Percentiles rank a stretch among this genome's conserved stretches.
Conservation (phyloP, 1,140 invertebrate genomes). For the Calliopsis andreniformis region DNA sequence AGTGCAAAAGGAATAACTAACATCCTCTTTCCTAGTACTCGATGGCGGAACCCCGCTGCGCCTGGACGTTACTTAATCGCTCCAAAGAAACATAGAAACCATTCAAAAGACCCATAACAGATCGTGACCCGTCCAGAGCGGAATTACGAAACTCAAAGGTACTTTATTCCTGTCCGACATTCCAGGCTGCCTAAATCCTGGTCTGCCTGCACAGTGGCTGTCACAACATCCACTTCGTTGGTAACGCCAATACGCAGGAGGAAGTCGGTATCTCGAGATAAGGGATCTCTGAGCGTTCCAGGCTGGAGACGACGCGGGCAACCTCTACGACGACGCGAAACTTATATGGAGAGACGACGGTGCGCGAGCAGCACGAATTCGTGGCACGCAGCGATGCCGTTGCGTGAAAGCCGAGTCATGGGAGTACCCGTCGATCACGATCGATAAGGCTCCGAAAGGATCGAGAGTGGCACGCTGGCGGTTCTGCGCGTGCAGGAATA, state of each 20-base stretch:
- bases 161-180: conserved; percentile 46
- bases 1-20: too few species aligned
- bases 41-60: too few species aligned
- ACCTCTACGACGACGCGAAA: background rate
- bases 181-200: conserved; percentile 34
- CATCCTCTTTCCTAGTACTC: too few species aligned
- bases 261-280: conserved; percentile 10
- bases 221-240: conserved; percentile 54
- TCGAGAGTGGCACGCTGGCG: background rate
- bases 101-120: conserved; percentile 26
- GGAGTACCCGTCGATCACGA: conserved; percentile 52
- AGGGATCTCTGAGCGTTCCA: conserved; percentile 14
- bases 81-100: conserved; percentile 42
- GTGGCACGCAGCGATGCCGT: conserved; percentile 30
- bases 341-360: background rate
- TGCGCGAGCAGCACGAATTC: conserved; percentile 27
- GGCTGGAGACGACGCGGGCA: too few species aligned
- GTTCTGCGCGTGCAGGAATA: background rate
- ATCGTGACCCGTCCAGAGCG: conserved; percentile 51
- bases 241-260: conserved; percentile 32
- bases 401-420: conserved; percentile 50
- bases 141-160: conserved; percentile 53
- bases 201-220: conserved; percentile 25
- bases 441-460: conserved; percentile 51
- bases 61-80: too few species aligned